Base-by-base conservation (phyloP, 2,113 vertebrate species). In the Platycercus adscitus region DNA sequence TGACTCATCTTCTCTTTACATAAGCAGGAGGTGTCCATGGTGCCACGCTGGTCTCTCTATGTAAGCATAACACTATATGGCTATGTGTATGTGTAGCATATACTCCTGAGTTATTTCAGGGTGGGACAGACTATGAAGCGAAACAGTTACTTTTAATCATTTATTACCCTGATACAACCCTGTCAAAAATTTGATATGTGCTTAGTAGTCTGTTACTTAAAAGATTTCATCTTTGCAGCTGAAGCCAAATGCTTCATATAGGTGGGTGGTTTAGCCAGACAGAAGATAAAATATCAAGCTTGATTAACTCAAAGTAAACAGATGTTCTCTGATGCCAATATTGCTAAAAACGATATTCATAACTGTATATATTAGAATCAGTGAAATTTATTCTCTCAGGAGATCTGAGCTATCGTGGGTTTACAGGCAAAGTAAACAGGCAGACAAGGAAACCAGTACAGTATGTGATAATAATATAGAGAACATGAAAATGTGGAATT, bases 191-290 rank as follows among this genome's bases (percentile, higher is more conserved):
- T 31, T 19, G 26, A 11, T 53, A 1, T 35, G 35, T 58, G 13
- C 58, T 79, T 70, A 33, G 16, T 69, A 19, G 49, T 46, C 6
- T 1, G 14, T 84, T 65, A 39, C 58, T 73, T 58, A 8, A 18
- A 12, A 58, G 61, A 70, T 72, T 61, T 68, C 44, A 9, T 93
- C 89, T 56, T 86, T 47, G 28, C 52, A 64, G 2, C 50, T 78
- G 77, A 84, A 81, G 89, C 44, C 86, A 84, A 93, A 79, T 55
- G 44, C 52, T 81, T 85, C 52, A 11, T 16, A 24, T 44, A 89
- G 79, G 79, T 95, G 95, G 89, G 86, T 81, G 89, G 71, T 87
- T 47, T 56, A 95, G 93, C 94, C 84, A 89, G 91, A 87, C 86
- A 85, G 89, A 94, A 52, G 55, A 90, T 65, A 65, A 93, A 80